Evolutionary conservation across 1,140 invertebrate species (phyloP).

Genomic region (Dolichoris vasculosae): DNA sequence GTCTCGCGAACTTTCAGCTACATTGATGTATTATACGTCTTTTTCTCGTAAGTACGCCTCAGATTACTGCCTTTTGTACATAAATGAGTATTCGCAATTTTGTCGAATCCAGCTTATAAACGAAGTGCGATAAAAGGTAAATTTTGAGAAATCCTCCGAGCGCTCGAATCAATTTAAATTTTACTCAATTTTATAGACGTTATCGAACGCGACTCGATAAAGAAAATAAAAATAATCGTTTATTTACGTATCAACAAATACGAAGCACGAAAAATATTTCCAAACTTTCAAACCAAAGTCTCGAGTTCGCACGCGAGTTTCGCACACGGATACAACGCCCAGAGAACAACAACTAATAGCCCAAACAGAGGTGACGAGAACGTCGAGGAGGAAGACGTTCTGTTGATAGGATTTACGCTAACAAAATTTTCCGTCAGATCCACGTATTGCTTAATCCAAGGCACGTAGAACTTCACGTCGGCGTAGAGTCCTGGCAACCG

Average conservation of each 20-base stretch:
- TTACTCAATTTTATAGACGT: too few species aligned
- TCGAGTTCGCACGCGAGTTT: not conserved
- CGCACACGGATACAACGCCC: not conserved
- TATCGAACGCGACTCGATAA: too few species aligned
- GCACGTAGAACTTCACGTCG: constrained; percentile 59
- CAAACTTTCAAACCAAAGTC: too few species aligned
- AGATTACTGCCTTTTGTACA: not conserved
- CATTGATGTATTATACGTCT: not conserved
- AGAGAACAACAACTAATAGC: not conserved
- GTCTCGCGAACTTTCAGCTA: not conserved
- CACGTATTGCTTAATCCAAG: constrained; percentile 43
- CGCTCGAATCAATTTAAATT: too few species aligned
- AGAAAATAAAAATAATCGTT: too few species aligned
- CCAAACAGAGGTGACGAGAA: not conserved
- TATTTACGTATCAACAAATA: too few species aligned
- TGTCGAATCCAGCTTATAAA: too few species aligned
- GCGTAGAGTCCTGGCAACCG: constrained; percentile 75
- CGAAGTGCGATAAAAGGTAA: too few species aligned
- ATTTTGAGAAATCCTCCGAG: too few species aligned
- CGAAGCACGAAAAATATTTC: too few species aligned
- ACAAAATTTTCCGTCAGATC: constrained; percentile 19
- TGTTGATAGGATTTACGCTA: not conserved
- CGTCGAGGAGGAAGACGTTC: not conserved
- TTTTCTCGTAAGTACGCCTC: not conserved
- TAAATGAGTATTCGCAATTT: not conserved